Conservation (phyloP, 2,888 invertebrate genomes). For the Ischnus inquisitorius region DNA sequence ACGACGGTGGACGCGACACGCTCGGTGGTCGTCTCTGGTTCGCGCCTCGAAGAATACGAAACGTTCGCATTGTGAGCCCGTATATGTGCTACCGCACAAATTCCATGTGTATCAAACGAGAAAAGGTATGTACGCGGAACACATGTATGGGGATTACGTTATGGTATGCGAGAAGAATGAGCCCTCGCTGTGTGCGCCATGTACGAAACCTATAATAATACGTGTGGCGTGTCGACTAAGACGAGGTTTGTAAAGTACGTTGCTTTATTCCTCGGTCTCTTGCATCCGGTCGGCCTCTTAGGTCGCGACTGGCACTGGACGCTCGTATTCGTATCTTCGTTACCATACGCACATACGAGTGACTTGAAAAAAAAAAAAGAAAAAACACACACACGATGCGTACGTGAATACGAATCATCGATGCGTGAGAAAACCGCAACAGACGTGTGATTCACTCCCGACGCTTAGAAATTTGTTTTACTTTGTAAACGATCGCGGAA, state of each 20-base stretch:
- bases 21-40: slow-evolving; percentile 57
- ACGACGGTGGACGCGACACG: slow-evolving; percentile 51
- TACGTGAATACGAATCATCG: slow-evolving; percentile 44
- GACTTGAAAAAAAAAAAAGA: slow-evolving; percentile 11
- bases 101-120: slow-evolving; percentile 15
- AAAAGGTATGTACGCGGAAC: neutral
- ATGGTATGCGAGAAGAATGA: slow-evolving; percentile 39
- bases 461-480: neutral
- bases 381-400: slow-evolving; percentile 15
- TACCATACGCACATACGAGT: neutral
- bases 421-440: slow-evolving; percentile 65
- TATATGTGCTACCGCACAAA: slow-evolving; percentile 34
- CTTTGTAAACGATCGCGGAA: neutral
- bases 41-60: slow-evolving; percentile 49
- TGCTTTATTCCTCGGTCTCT: slow-evolving; percentile 65
- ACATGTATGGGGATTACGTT: neutral
- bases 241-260: slow-evolving; percentile 54
- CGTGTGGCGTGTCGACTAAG: slow-evolving; percentile 57
- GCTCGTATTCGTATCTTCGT: neutral
- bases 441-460: slow-evolving; percentile 52
- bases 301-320: slow-evolving; percentile 47
- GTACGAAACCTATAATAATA: slow-evolving; percentile 55
- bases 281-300: slow-evolving; percentile 67
- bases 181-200: slow-evolving; percentile 50
- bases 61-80: slow-evolving; percentile 40